Percentiles rank a stretch among this genome's conserved stretches.
These are phyloP conservation scores for Huso huso DNA, from an alignment of 2,797 vertebrate genomes.

Conservation along the genomic window DNA sequence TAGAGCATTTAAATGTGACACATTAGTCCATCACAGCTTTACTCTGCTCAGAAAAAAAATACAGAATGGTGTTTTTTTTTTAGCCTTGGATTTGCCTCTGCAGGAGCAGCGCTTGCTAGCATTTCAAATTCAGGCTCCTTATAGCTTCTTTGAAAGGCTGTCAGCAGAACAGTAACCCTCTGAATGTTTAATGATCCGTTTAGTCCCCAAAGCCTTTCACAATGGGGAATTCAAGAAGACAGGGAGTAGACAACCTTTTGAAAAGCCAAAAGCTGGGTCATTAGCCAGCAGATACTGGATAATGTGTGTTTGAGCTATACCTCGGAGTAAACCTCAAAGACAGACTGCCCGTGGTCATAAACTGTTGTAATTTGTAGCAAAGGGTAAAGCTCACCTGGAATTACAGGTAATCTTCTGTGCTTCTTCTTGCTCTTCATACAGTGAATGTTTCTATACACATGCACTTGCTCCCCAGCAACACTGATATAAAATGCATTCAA, in stretches of 20 bases:
- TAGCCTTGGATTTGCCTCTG: slow-evolving; percentile 8
- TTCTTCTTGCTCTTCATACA: too few species aligned
- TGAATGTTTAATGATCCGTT: slow-evolving; percentile 12
- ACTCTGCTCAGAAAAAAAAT: neutral
- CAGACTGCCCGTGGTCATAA: neutral
- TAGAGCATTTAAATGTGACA: neutral
- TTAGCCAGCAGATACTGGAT: neutral
- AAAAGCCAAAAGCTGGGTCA: neutral
- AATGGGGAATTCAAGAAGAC: neutral
- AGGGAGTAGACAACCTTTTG: slow-evolving; percentile 1
- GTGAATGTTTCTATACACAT: too few species aligned
- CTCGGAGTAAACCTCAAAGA: neutral
- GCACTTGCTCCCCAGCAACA: too few species aligned
- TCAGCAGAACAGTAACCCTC: slow-evolving; percentile 9
- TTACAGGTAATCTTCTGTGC: too few species aligned
- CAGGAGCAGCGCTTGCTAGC: neutral
- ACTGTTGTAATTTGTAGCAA: too few species aligned
- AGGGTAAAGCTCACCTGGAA: too few species aligned
- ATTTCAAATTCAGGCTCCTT: slow-evolving; percentile 11
- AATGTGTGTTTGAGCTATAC: neutral
- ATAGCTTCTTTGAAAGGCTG: slow-evolving; percentile 14
- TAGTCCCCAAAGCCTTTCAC: slow-evolving; percentile 10
- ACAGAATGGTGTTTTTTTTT: neutral
- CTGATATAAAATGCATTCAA: too few species aligned
- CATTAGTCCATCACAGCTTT: neutral